These are phyloP conservation scores for Lampris megalopsis DNA, from an alignment of 2,113 vertebrate genomes.

Conservation along the genomic window DNA sequence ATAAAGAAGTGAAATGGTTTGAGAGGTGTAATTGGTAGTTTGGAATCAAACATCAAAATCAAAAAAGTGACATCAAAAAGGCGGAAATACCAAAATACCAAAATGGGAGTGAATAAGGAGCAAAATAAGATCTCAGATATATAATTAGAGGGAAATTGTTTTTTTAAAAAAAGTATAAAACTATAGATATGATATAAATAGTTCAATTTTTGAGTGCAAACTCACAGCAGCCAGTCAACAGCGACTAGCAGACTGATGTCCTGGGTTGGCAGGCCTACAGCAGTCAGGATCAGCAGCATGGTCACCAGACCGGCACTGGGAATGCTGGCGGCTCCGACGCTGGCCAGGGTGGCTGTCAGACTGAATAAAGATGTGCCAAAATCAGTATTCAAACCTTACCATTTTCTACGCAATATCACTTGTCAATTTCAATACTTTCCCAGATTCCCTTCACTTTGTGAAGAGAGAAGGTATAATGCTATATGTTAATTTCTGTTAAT, in stretches of 20 bases:
- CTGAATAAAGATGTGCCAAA: conserved; percentile 74
- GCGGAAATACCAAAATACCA: too few species aligned
- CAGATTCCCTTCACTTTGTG: too few species aligned
- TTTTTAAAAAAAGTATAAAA: neutral
- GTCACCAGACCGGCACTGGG: conserved; percentile 97
- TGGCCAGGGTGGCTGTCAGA: conserved; percentile 96
- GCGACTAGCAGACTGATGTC: conserved; percentile 98
- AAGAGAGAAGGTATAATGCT: too few species aligned
- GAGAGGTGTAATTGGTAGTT: neutral
- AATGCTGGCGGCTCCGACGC: conserved; percentile 96
- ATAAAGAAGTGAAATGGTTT: neutral
- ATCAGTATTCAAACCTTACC: neutral
- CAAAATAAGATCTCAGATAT: too few species aligned
- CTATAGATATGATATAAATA: neutral
- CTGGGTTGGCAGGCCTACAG: conserved; percentile 96
- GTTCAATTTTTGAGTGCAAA: conserved; percentile 48
- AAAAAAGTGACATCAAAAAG: too few species aligned
- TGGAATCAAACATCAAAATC: neutral
- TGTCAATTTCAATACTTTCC: too few species aligned
- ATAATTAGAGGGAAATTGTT: too few species aligned
- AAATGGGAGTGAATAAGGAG: too few species aligned
- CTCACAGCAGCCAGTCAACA: conserved; percentile 99
- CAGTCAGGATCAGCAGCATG: conserved; percentile 97
- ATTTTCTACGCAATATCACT: neutral
- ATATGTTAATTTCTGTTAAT: too few species aligned